These are phyloP conservation scores for Zosterops japonicus DNA, from an alignment of 2,113 vertebrate genomes.

Conservation along the genomic window DNA sequence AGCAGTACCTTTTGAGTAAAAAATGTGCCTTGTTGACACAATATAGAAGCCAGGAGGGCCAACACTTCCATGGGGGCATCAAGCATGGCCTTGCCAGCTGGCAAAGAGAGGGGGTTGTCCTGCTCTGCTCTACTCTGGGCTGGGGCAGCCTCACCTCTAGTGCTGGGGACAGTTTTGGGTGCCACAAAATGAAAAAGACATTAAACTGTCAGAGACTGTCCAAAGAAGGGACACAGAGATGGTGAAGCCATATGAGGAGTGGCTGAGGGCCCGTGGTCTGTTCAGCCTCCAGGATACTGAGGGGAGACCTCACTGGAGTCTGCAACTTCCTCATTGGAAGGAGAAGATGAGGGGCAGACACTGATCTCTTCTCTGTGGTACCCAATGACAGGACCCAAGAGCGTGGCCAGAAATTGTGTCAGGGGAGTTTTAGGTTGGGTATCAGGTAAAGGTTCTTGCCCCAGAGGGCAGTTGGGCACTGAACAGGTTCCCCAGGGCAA, in stretches of 20 bases:
- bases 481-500: background rate
- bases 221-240: background rate
- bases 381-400: background rate
- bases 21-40: background rate
- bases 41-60: background rate
- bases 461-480: fast-evolving
- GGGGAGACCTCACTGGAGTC: fast-evolving
- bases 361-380: too few relatives aligned
- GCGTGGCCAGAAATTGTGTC: background rate
- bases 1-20: background rate
- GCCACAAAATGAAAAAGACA: background rate
- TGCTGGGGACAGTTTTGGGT: background rate
- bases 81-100: fast-evolving
- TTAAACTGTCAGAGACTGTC: too few relatives aligned
- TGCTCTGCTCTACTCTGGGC: background rate
- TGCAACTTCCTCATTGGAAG: fast-evolving
- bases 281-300: too few relatives aligned
- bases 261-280: background rate
- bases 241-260: background rate
- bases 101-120: background rate
- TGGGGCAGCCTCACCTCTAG: fast-evolving
- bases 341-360: too few relatives aligned
- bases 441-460: background rate
- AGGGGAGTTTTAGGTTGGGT: background rate
- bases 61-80: fast-evolving